Evolutionary conservation across 2,888 invertebrate genomes (phyloP).

Genomic region (Andrena fulva): DNA sequence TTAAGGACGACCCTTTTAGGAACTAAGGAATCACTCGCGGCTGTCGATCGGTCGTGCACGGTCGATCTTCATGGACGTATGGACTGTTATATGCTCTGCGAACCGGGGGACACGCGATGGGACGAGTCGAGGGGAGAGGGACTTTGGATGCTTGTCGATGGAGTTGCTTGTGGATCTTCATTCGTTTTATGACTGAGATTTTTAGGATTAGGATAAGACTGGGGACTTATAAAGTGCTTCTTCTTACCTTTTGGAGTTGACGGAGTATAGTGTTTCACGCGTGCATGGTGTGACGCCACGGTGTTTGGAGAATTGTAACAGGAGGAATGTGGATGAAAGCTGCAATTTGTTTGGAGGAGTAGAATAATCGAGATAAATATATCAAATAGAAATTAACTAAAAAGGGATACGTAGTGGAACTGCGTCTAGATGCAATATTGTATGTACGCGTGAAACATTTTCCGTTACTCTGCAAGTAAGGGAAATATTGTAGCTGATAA

Average conservation of each 20-base stretch:
- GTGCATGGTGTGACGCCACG: neutral
- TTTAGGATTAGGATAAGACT: neutral
- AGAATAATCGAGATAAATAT: neutral
- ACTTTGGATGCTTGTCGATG: neutral
- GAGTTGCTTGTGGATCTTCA: slow-evolving; percentile 1
- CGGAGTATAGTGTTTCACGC: neutral
- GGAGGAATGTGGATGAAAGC: neutral
- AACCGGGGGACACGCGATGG: neutral
- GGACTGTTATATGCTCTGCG: neutral
- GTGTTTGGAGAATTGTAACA: neutral
- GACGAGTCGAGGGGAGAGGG: neutral
- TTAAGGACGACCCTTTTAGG: slow-evolving; percentile 72
- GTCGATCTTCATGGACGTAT: slow-evolving; percentile 1
- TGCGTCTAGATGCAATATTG: neutral
- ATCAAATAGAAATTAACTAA: too few relatives aligned
- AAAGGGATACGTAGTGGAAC: too few relatives aligned
- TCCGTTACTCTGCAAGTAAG: neutral
- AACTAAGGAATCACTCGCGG: slow-evolving; percentile 44
- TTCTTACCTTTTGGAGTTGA: neutral
- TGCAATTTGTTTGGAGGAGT: neutral
- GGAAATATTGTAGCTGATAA: neutral
- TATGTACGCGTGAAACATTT: neutral
- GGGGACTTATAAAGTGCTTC: neutral
- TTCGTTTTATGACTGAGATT: slow-evolving; percentile 1
- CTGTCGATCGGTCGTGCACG: slow-evolving; percentile 7